Conservation (phyloP, 1,140 invertebrate species). For the Cylas formicarius region DNA sequence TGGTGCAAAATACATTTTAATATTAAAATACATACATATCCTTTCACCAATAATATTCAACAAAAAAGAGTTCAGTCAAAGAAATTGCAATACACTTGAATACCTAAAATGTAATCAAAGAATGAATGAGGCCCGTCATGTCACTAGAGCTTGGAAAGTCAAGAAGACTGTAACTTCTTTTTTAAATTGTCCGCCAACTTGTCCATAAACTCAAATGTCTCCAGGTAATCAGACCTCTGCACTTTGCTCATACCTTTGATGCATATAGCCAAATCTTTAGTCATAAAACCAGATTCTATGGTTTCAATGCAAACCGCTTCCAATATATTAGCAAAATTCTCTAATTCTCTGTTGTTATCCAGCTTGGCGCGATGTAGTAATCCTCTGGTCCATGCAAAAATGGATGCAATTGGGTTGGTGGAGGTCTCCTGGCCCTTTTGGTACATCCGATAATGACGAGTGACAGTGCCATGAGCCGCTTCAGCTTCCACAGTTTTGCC, state of each 20-base stretch:
- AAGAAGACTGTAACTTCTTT: constrained; percentile 52
- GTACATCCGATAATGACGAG: constrained; percentile 87
- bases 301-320: constrained; percentile 91
- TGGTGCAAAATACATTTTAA: too few species aligned
- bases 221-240: constrained; percentile 79
- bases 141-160: constrained; percentile 11
- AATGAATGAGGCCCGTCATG: constrained; percentile 4
- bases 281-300: constrained; percentile 91
- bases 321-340: constrained; percentile 72
- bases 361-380: constrained; percentile 78
- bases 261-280: constrained; percentile 98
- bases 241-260: constrained; percentile 89
- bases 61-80: too few species aligned
- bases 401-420: constrained; percentile 97
- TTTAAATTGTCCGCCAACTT: constrained; percentile 91
- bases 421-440: constrained; percentile 96
- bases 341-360: constrained; percentile 73
- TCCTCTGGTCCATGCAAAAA: constrained; percentile 93
- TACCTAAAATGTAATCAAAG: too few species aligned
- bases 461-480: constrained; percentile 96
- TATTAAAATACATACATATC: too few species aligned
- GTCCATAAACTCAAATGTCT: constrained; percentile 96
- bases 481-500: constrained; percentile 96
- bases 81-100: too few species aligned
- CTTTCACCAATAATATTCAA: too few species aligned